Base-by-base conservation (phyloP, 2,888 invertebrate species). In the Eutolmus rufibarbis region DNA sequence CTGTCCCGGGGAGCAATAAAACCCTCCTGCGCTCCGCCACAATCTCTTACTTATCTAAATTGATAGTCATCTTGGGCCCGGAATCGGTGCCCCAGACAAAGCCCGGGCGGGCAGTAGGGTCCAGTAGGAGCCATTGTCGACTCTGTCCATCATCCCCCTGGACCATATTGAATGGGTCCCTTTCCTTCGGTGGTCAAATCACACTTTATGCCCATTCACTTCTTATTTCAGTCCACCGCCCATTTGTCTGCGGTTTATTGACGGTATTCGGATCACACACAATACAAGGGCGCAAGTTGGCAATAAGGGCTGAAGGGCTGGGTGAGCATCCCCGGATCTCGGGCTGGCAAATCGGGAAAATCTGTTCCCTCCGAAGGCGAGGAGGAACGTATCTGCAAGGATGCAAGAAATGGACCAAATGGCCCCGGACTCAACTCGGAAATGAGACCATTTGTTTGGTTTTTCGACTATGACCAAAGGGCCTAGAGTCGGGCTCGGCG, bases 11-110 rank as follows among this genome's bases (percentile, higher is more conserved):
- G 2, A 66, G 66, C 23, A 66, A 66, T 66, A 66, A 66, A 66
- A 66, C 23, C 28, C 66, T 66, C 66, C 23, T 66, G n/a, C 37
- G 19, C 19, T 37, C 23, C 82, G 12, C 66, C 56, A 56, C 57
- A 82, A 82, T 82, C 82, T 82, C 66, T 82, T 82, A 82, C 82
- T 82, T 82, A 82, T 82, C 82, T 66, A 82, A 82, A 82, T 82
- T 82, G 82, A 82, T 82, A 57, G 82, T 66, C 82, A 82, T 82
- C 57, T 66, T 82, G 37, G 37, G 66, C 31, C 57, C 57, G 37
- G 19, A 81, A 57, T 57, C 51, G 51, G 51, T 51, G 8, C 51
- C 51, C 51, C 57, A 81, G 81, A 81, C 81, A 81, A 81, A 81
- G 56, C 43, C 43, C 43, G 12, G 81, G 51, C 28, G 37, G 51